Conservation (phyloP, 2,888 invertebrate genomes). For the Lycia hirtaria region DNA sequence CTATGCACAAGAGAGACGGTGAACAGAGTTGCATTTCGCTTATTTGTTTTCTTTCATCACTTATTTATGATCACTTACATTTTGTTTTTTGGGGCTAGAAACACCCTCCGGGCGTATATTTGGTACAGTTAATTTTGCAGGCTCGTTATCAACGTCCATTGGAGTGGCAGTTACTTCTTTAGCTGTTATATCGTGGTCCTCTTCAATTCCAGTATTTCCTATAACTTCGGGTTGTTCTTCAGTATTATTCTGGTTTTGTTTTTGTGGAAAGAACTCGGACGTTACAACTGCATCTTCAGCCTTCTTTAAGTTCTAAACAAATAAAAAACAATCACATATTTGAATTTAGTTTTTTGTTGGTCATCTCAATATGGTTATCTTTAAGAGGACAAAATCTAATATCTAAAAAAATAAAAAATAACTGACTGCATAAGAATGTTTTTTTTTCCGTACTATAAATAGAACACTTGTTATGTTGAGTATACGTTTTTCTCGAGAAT, state of each 20-base stretch:
- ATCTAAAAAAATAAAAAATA: no score
- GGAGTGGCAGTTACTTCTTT: conserved; percentile 32
- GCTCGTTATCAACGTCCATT: conserved; percentile 3
- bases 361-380: no score
- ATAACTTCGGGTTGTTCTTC: not conserved
- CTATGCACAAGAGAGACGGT: no score
- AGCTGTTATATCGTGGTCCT: conserved; percentile 31
- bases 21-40: no score
- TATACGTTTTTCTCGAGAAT: no score
- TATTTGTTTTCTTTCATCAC: not conserved
- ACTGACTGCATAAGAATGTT: no score
- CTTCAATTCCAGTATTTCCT: conserved; percentile 19
- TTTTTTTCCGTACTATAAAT: no score
- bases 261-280: conserved; percentile 66
- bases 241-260: conserved; percentile 25
- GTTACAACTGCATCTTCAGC: conserved; percentile 53
- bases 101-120: conserved; percentile 25
- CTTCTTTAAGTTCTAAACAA: conserved; percentile 49
- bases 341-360: no score
- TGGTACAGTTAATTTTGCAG: not conserved
- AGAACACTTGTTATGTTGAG: no score
- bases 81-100: conserved; percentile 48
- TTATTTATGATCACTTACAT: conserved; percentile 22
- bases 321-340: no score
- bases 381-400: no score